Base-by-base conservation (phyloP, 2,888 invertebrate species). In the Steromphala cineraria region DNA sequence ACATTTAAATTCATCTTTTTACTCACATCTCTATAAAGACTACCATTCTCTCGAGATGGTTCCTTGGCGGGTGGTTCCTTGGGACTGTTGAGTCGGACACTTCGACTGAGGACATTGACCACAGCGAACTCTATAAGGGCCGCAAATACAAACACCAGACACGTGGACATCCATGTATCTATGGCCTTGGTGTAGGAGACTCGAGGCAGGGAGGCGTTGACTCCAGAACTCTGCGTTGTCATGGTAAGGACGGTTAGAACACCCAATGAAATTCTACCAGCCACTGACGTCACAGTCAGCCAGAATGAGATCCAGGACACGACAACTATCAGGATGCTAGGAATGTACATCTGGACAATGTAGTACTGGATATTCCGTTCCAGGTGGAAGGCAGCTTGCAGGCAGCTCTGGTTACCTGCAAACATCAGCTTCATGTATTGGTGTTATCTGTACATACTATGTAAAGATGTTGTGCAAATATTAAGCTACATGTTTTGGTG, bases 311-410 rank as follows among this genome's bases (percentile, higher is more conserved):
- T 88, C 90, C 89, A 89, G 13, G 90, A 90, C 53, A 91, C 84
- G 78, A 89, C 85, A 24, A 91, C 91, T 7, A 91, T 90, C 21
- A 91, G 88, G 19, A 89, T 86, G 95, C 98, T 98, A 78, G 99
- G 99, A 94, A 99, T 98, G 95, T 99, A 99, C 95, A 99, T 98
- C 95, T 99, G 99, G 94, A 99, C 98, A 93, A 99, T 96, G 95
- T 99, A 99, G 96, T 99, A 99, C 94, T 97, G 97, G 96, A 99
- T 99, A 95, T 99, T 98, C 92, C 99, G 95, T 94, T 98, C 98
- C 95, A 99, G 97, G 91, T 97, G 95, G 93, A 99, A 95, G 94
- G 98, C 97, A 93, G 99, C 98, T 94, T 97, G 97, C 92, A 99
- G 95, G 94, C 99, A 98, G 95, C 98, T 98, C 96, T 99, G 99